Percentiles rank a stretch among this genome's conserved stretches.
These are phyloP conservation scores for Caenorhabditis sp. DNA, from an alignment of 2,888 invertebrate genomes.

Conservation along the genomic window DNA sequence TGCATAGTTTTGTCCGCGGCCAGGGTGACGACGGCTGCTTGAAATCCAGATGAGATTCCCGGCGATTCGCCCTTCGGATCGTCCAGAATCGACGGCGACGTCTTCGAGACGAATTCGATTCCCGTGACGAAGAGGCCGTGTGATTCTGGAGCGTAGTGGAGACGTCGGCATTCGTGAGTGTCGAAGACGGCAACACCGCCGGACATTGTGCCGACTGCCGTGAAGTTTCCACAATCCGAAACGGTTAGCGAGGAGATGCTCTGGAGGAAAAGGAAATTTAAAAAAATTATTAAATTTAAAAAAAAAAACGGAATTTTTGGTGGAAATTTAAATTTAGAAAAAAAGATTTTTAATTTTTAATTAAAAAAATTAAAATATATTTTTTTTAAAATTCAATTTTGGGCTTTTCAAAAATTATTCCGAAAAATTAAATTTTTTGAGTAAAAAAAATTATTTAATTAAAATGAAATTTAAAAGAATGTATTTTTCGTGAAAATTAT, in stretches of 20 bases:
- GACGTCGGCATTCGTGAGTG: constrained; percentile 67
- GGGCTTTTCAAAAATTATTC: too few species aligned
- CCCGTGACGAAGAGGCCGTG: constrained; percentile 99
- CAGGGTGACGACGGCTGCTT: constrained; percentile 76
- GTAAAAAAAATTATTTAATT: too few species aligned
- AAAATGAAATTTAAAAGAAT: too few species aligned
- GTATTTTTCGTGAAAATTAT: too few species aligned
- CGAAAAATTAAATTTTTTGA: too few species aligned
- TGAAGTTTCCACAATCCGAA: constrained; percentile 92
- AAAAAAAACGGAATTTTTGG: too few species aligned
- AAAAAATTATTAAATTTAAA: too few species aligned
- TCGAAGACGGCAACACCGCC: constrained; percentile 80
- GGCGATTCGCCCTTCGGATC: constrained; percentile 49
- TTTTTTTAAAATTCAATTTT: too few species aligned
- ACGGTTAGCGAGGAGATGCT: constrained; percentile 76
- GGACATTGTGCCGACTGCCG: constrained; percentile 87
- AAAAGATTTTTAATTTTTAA: too few species aligned
- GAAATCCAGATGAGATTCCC: constrained; percentile 71
- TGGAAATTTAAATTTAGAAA: too few species aligned
- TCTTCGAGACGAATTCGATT: constrained; percentile 89
- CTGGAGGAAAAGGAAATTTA: too few species aligned
- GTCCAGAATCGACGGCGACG: constrained; percentile 45
- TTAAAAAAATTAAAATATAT: too few species aligned
- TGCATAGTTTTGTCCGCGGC: constrained; percentile 81
- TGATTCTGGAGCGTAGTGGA: constrained; percentile 62